Percentiles rank a stretch among this genome's conserved stretches.
These are phyloP conservation scores for Gymnoscopelus microlampas DNA, from an alignment of 2,797 vertebrate genomes.

Conservation along the genomic window DNA sequence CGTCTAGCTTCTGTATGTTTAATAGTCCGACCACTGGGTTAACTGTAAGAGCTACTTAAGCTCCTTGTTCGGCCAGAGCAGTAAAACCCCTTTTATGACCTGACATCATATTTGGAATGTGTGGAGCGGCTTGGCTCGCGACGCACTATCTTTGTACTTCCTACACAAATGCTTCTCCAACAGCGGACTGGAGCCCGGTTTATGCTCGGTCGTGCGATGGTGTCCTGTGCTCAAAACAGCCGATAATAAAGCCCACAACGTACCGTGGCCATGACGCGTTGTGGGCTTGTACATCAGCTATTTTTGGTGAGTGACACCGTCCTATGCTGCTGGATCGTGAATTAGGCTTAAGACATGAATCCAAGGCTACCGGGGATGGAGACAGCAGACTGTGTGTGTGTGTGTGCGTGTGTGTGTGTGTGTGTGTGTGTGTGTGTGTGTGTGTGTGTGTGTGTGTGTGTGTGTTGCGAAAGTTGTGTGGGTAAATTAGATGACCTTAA, in stretches of 20 bases:
- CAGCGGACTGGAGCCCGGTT: not conserved
- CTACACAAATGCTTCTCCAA: constrained; percentile 39
- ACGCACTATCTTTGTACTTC: constrained; percentile 40
- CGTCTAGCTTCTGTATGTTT: constrained; percentile 48
- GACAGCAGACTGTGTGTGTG: constrained; percentile 6
- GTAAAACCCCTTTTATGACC: constrained; percentile 63
- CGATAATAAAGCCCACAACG: too few relatives aligned
- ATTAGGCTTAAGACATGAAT: constrained; percentile 18
- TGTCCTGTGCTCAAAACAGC: too few relatives aligned
- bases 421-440: too few relatives aligned
- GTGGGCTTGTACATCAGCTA: too few relatives aligned
- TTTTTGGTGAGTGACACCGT: too few relatives aligned
- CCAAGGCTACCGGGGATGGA: constrained; percentile 8
- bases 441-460: not conserved
- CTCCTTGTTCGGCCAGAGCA: constrained; percentile 54
- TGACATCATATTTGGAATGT: constrained; percentile 71
- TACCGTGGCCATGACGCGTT: too few relatives aligned
- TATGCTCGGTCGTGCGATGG: too few relatives aligned
- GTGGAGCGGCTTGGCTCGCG: constrained; percentile 27
- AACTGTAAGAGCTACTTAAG: constrained; percentile 60
- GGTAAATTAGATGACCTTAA: constrained; percentile 26
- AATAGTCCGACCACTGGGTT: constrained; percentile 58
- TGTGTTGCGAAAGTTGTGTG: constrained; percentile 4
- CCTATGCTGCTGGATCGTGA: too few relatives aligned
- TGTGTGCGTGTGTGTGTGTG: too few relatives aligned